phyloP scores from a whole-genome alignment of 1,140 invertebrate species.

The Drepana arcuata region DNA sequence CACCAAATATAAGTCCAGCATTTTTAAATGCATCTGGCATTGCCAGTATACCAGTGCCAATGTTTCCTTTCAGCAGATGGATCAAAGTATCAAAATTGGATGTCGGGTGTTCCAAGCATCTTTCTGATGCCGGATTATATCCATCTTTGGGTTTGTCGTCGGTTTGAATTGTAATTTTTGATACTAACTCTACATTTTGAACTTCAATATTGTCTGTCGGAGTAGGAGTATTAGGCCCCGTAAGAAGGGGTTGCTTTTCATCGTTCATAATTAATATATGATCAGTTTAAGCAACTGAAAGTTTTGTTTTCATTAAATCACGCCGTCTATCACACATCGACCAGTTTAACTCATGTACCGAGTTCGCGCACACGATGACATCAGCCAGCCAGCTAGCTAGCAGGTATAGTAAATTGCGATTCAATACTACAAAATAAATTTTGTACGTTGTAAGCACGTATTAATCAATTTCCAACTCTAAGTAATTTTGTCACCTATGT shows the following conservation, averaged over 20 bases:
- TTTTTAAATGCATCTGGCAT: slow-evolving; percentile 91
- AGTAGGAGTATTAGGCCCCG: slow-evolving; percentile 52
- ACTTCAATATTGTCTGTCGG: slow-evolving; percentile 47
- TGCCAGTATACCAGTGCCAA: slow-evolving; percentile 87
- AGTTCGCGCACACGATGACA: too few species aligned
- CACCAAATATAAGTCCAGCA: slow-evolving; percentile 82
- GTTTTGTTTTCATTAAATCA: too few species aligned
- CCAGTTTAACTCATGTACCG: too few species aligned
- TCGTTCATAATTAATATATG: slow-evolving; percentile 54
- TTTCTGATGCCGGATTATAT: slow-evolving; percentile 76
- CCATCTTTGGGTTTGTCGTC: slow-evolving; percentile 50
- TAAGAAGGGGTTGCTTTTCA: slow-evolving; percentile 71
- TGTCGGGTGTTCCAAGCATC: slow-evolving; percentile 81
- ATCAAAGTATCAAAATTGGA: slow-evolving; percentile 87
- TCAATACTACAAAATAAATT: too few species aligned
- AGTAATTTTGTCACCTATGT: too few species aligned
- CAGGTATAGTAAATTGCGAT: too few species aligned
- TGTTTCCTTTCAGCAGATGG: slow-evolving; percentile 86
- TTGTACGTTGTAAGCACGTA: too few species aligned
- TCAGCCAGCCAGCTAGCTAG: too few species aligned
- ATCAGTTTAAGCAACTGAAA: too few species aligned
- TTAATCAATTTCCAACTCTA: too few species aligned
- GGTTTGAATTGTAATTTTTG: slow-evolving; percentile 33
- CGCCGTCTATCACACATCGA: too few species aligned
- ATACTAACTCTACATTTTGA: slow-evolving; percentile 45